Conservation (phyloP, 2,888 invertebrate genomes). For the Lumbricus terrestris region DNA sequence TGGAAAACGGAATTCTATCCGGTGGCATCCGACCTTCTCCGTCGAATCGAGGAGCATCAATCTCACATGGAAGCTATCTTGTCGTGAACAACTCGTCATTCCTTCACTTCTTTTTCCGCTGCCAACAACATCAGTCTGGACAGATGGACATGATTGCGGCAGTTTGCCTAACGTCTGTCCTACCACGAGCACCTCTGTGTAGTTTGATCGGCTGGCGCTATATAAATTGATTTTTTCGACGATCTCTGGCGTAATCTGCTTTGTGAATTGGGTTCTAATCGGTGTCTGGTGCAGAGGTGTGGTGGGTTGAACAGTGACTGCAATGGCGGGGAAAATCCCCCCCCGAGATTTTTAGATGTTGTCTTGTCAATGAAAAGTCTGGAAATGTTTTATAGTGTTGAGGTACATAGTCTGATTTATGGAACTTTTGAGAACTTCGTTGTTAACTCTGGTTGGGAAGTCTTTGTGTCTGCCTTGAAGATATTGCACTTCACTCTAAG, state of each 20-base stretch:
- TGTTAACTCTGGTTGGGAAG: neutral
- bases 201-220: neutral
- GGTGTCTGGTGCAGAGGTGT: neutral
- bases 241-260: neutral
- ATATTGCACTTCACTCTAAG: neutral
- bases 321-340: neutral
- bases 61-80: conserved; percentile 53
- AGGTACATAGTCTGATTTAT: neutral
- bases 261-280: neutral
- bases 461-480: neutral
- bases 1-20: conserved; percentile 57
- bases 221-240: conserved; percentile 3
- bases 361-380: neutral
- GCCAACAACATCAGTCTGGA: neutral
- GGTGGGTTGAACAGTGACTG: neutral
- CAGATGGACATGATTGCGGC: neutral
- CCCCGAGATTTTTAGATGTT: neutral
- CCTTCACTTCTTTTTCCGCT: neutral
- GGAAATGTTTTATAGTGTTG: neutral
- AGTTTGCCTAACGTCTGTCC: neutral
- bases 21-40: conserved; percentile 53
- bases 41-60: conserved; percentile 52
- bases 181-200: neutral
- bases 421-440: too few species aligned
- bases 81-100: neutral